Percentiles rank a stretch among this genome's conserved stretches.
Evolutionary conservation across 2,888 invertebrate genomes (phyloP).

Genomic region (Euproctis similis): DNA sequence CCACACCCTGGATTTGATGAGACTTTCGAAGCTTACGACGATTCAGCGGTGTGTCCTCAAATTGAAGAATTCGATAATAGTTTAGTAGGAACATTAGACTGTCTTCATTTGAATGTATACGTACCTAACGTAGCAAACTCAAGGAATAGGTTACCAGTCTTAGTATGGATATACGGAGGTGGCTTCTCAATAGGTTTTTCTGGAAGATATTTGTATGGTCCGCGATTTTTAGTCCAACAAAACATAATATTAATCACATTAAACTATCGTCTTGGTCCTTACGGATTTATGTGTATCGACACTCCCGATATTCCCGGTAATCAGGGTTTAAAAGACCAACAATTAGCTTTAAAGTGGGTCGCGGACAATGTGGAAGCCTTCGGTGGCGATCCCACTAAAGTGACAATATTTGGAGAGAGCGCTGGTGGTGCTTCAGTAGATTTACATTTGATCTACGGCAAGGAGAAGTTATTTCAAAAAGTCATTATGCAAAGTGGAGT

Average conservation of each 20-base stretch:
- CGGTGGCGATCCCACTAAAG: slow-evolving; percentile 40
- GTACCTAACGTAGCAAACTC: slow-evolving; percentile 36
- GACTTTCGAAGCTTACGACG: slow-evolving; percentile 41
- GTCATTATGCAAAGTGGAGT: slow-evolving; percentile 44
- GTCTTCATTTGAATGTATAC: slow-evolving; percentile 42
- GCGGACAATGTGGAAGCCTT: slow-evolving; percentile 44
- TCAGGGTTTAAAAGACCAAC: slow-evolving; percentile 50
- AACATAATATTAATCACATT: slow-evolving; percentile 43
- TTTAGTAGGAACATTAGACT: slow-evolving; percentile 34
- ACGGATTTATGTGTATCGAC: slow-evolving; percentile 50
- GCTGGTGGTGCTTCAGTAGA: slow-evolving; percentile 40
- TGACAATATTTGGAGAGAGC: slow-evolving; percentile 47
- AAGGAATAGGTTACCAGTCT: slow-evolving; percentile 33
- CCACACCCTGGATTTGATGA: slow-evolving; percentile 33
- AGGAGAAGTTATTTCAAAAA: slow-evolving; percentile 38
- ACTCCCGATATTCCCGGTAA: slow-evolving; percentile 41
- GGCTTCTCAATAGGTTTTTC: slow-evolving; percentile 29
- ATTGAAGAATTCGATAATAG: slow-evolving; percentile 25
- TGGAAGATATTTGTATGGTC: slow-evolving; percentile 31
- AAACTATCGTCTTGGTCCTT: slow-evolving; percentile 47
- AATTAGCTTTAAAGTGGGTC: slow-evolving; percentile 42
- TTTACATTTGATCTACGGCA: slow-evolving; percentile 32
- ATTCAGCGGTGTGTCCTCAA: slow-evolving; percentile 44
- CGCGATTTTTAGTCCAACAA: slow-evolving; percentile 37
- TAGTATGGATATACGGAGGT: slow-evolving; percentile 48